These are phyloP conservation scores for Ciconia stormi DNA, from an alignment of 2,113 vertebrate genomes.

Conservation along the genomic window DNA sequence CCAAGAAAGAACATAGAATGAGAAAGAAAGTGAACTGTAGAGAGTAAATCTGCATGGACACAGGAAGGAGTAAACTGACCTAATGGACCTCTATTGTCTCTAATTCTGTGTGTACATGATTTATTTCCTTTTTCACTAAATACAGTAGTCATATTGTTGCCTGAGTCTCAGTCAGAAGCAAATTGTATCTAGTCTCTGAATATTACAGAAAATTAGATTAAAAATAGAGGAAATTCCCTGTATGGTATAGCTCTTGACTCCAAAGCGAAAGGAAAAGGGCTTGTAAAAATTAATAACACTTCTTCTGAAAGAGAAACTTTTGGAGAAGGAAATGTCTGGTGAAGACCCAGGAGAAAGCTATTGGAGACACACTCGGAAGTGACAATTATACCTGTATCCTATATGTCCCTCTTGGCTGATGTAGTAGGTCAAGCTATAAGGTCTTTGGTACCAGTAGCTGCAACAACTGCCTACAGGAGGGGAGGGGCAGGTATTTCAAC, in stretches of 20 bases:
- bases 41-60: neutral
- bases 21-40: fast-evolving
- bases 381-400: neutral
- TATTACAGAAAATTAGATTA: neutral
- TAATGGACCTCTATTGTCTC: neutral
- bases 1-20: neutral
- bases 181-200: neutral
- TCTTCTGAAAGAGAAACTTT: neutral
- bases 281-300: neutral
- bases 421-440: neutral
- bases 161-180: neutral
- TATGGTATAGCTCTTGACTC: neutral
- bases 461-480: neutral
- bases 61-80: neutral
- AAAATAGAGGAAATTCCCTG: neutral
- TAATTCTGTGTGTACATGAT: neutral
- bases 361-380: neutral
- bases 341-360: neutral
- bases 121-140: neutral
- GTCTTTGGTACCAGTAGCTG: neutral
- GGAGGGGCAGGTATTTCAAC: neutral
- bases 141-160: neutral
- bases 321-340: neutral
- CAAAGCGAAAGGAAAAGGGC: neutral
- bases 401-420: neutral